These are phyloP conservation scores for Porites australiensis DNA, from an alignment of 64 coral and sea anemone genomes.

Conservation along the genomic window DNA sequence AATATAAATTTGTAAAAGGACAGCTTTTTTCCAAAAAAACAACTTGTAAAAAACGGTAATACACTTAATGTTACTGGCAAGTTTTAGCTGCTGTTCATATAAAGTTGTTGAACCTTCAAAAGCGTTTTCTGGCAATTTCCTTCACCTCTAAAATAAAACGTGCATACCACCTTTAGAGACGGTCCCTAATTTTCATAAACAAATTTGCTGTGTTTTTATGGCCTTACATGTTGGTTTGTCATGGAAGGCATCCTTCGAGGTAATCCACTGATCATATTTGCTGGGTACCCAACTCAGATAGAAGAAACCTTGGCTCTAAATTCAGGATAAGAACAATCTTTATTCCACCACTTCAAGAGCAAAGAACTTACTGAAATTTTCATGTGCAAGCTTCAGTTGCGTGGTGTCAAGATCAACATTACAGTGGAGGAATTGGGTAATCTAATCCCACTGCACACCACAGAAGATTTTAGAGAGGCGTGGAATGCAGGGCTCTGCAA, in stretches of 20 bases:
- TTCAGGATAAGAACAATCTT: neutral
- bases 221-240: too few relatives aligned
- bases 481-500: neutral
- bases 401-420: neutral
- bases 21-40: too few relatives aligned
- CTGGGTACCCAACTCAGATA: conserved; percentile 27
- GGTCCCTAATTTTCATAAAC: too few relatives aligned
- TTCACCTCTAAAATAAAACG: too few relatives aligned
- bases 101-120: too few relatives aligned
- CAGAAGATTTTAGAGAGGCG: neutral
- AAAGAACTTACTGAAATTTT: conserved; percentile 11
- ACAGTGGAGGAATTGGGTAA: neutral
- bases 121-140: too few relatives aligned
- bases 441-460: neutral
- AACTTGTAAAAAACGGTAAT: too few relatives aligned
- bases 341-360: neutral
- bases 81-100: too few relatives aligned
- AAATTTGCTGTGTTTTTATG: too few relatives aligned
- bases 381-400: neutral
- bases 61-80: too few relatives aligned
- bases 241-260: conserved; percentile 28
- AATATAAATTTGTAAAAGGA: too few relatives aligned
- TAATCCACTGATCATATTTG: neutral
- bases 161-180: too few relatives aligned
- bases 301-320: conserved; percentile 8